Evolutionary conservation across 2,797 vertebrate genomes (phyloP).

Genomic region (Tauraco hartlaubi): DNA sequence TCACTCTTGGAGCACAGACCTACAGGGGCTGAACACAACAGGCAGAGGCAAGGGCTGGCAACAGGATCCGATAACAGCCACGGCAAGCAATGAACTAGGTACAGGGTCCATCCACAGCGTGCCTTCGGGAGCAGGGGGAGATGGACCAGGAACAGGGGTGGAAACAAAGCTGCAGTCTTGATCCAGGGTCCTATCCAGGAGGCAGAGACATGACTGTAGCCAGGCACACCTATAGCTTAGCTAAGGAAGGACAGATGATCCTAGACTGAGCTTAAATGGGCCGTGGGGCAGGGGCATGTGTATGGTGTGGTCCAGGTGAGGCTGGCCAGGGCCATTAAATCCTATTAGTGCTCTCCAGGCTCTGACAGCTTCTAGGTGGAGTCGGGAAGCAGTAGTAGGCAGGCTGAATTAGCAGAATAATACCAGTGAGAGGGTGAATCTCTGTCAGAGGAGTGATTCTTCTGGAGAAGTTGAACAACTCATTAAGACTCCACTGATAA

Average conservation of each 20-base stretch:
- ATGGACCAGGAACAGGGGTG: not conserved
- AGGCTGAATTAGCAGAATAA: not conserved
- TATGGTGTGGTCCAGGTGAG: not conserved
- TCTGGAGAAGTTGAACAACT: not conserved
- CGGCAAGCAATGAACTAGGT: not conserved
- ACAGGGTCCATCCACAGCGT: accelerated
- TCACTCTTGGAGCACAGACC: not conserved
- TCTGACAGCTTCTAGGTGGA: not conserved
- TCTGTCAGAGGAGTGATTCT: not conserved
- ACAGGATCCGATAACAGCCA: accelerated
- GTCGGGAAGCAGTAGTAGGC: not conserved
- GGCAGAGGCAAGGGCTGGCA: not conserved
- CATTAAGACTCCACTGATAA: not conserved
- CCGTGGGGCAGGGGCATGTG: not conserved
- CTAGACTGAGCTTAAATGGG: not conserved
- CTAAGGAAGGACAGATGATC: accelerated
- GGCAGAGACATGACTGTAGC: not conserved
- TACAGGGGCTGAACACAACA: not conserved
- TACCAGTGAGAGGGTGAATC: not conserved
- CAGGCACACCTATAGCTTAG: not conserved
- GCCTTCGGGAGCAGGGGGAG: not conserved
- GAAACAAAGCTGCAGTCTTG: not conserved
- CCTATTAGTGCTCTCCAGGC: not conserved
- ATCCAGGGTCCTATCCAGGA: not conserved
- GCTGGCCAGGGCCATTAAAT: not conserved